These are phyloP conservation scores for Botia kubotai DNA, from an alignment of 2,797 vertebrate species.

Conservation along the genomic window DNA sequence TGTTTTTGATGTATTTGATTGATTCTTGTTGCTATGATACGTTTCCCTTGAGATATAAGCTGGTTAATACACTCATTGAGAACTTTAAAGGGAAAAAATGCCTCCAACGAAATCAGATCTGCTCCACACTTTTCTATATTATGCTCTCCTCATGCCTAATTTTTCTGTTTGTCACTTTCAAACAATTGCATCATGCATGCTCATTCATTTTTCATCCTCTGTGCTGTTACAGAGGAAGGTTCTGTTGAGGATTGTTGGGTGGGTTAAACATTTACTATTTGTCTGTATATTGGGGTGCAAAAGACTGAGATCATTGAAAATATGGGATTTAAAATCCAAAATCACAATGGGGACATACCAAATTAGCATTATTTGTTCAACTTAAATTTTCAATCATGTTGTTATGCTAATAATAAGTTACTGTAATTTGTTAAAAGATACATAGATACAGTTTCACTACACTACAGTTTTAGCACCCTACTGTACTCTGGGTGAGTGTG, in stretches of 20 bases:
- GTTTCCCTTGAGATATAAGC: conserved; percentile 15
- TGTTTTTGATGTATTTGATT: conserved; percentile 30
- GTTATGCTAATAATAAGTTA: no score
- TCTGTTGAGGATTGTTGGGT: not conserved
- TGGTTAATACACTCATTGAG: conserved; percentile 36
- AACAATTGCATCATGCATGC: conserved; percentile 14
- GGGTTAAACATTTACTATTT: not conserved
- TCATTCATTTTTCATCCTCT: conserved; percentile 7
- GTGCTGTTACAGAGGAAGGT: conserved; percentile 15
- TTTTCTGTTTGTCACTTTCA: not conserved
- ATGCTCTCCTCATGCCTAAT: not conserved
- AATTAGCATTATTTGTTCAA: no score
- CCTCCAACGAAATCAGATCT: not conserved
- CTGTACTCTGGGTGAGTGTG: not conserved
- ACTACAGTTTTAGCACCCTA: not conserved
- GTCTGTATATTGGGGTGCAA: not conserved
- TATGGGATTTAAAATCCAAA: no score
- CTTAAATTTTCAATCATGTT: no score
- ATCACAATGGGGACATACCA: no score
- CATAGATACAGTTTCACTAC: not conserved
- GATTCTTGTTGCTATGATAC: conserved; percentile 57
- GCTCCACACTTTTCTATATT: not conserved
- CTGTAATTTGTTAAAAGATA: no score
- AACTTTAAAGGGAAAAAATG: not conserved
- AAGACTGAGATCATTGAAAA: no score